Evolutionary conservation across 2,797 vertebrate species (phyloP).

Genomic region (Artibeus jamaicensis): DNA sequence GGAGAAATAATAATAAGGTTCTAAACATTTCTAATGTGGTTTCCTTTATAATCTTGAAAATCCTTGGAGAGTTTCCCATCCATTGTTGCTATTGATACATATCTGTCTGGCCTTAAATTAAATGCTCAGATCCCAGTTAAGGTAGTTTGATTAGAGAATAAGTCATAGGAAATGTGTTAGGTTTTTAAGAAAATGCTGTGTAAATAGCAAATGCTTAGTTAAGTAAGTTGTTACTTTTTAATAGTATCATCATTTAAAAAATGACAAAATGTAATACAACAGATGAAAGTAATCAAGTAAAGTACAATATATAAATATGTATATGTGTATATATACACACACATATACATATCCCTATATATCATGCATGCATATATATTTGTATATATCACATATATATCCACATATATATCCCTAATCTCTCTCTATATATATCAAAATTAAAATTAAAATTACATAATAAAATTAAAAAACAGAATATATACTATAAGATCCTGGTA

Average conservation of each 20-base stretch:
- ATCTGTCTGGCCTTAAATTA: background rate
- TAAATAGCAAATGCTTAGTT: background rate
- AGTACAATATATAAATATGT: background rate
- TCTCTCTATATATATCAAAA: background rate
- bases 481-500: background rate
- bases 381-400: too few species aligned
- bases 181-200: background rate
- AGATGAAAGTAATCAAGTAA: background rate
- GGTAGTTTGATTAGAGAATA: background rate
- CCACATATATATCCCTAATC: too few species aligned
- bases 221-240: conserved; percentile 16
- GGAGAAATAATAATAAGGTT: background rate
- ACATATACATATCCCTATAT: too few species aligned
- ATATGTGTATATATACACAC: too few species aligned
- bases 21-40: background rate
- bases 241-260: background rate
- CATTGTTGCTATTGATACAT: background rate
- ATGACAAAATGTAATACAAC: background rate
- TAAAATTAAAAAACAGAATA: background rate
- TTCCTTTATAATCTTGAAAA: conserved; percentile 18
- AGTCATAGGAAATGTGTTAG: background rate
- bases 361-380: too few species aligned
- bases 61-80: background rate
- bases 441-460: too few species aligned
- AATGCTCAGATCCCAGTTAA: background rate